phyloP scores from a whole-genome alignment of 2,113 vertebrate genomes.

The Coracopsis vasa region DNA sequence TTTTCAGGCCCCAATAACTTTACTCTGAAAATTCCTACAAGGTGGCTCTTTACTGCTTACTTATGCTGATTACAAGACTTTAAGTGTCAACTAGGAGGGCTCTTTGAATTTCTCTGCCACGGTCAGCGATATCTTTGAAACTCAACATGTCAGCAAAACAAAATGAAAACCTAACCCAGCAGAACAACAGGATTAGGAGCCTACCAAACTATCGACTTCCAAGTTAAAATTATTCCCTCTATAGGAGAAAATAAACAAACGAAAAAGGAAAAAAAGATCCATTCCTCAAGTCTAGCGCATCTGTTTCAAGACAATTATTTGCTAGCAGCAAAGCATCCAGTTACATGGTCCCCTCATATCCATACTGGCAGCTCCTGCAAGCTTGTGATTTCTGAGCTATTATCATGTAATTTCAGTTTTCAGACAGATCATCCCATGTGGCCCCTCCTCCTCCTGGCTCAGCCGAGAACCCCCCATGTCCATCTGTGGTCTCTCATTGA shows the following conservation, averaged over 20 bases:
- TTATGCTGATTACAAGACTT: background rate
- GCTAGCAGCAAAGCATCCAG: background rate
- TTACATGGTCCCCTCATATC: background rate
- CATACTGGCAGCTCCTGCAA: background rate
- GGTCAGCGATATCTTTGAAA: background rate
- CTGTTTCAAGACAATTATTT: background rate
- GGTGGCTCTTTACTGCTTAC: background rate
- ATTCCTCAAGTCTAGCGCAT: background rate
- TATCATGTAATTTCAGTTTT: background rate
- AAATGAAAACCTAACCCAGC: background rate
- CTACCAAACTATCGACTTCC: background rate
- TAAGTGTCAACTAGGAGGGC: background rate
- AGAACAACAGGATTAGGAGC: background rate
- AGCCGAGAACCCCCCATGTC: background rate
- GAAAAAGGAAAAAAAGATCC: background rate
- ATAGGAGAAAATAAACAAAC: background rate
- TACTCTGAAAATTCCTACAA: background rate
- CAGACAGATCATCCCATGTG: background rate
- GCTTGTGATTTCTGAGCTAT: background rate
- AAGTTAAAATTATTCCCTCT: background rate
- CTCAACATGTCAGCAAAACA: background rate
- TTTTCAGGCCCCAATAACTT: background rate
- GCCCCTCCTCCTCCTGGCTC: slow-evolving; percentile 22
- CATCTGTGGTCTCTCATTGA: slow-evolving; percentile 44
- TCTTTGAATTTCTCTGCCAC: background rate